Evolutionary conservation across 2,888 invertebrate species (phyloP), one percentile per base, ranked within the genome.

Genomic region (Smittia sp.): DNA sequence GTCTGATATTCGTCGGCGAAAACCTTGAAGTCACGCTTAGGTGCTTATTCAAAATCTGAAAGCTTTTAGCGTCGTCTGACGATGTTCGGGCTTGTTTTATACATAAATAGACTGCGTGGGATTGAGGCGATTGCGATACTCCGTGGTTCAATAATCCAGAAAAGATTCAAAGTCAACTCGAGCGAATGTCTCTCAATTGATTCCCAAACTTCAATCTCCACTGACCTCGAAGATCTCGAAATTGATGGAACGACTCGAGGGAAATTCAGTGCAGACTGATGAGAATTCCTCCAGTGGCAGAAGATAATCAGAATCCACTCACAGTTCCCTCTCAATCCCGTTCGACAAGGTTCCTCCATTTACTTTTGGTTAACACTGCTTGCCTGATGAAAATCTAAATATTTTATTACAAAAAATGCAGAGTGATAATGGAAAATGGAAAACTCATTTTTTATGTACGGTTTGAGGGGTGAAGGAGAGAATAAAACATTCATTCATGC

Each of bases 341-440:
- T 54, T 72, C 72, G 72, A 72, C 72, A 72, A 62, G 20, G 38
- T 62, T 72, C 72, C 62, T 72, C 72, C 72, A 72, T 72, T 72
- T 72, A 62, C 72, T 62, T 69, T 25, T 15, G 18, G 27, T 69
- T 46, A 22, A 18, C 68, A 46, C 24, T 39, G 39, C 13, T 38
- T 20, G 9, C 15, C 24, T 52, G 72, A 62, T 72, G 54, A 72
- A 72, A 72, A 62, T 72, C 58, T 72, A 72, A 72, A 72, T 72
- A 72, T 72, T 72, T 72, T 38, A 72, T 62, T 58, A 39, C 62
- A 62, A 72, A 54, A 32, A 58, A 69, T 41, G 25, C 7, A 39
- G 13, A 9, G 39, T 46, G 46, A 58, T 7, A 58, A 54, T 54
- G 72, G 72, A 72, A 39, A 69, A 69, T 69, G 69, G 69, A 69